Evolutionary conservation across 2,113 vertebrate genomes (phyloP).

Genomic region (Myanophis thanlyinensis): DNA sequence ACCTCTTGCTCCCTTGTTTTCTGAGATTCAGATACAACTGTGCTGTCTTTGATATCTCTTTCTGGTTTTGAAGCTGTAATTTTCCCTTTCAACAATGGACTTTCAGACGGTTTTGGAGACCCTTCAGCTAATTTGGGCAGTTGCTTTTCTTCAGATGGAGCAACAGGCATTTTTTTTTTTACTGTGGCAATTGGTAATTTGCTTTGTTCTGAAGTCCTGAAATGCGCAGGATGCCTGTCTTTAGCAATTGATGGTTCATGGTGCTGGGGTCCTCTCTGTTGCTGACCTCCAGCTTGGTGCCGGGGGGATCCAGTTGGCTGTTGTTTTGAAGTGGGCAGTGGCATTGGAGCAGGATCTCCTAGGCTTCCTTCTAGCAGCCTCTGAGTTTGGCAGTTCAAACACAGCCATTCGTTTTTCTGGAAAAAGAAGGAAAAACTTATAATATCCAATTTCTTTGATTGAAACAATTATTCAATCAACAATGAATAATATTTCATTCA

Average conservation of each 20-base stretch:
- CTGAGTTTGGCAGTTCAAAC: conserved; percentile 99
- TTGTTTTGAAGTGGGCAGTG: conserved; percentile 80
- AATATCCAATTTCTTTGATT: neutral
- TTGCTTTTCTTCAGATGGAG: conserved; percentile 54
- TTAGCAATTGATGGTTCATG: conserved; percentile 27
- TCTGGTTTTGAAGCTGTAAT: conserved; percentile 53
- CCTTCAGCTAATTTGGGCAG: conserved; percentile 59
- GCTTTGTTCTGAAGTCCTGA: conserved; percentile 72
- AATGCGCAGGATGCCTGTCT: conserved; percentile 74
- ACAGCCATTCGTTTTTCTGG: conserved; percentile 99
- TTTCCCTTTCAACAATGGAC: conserved; percentile 52
- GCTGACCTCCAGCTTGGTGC: conserved; percentile 64
- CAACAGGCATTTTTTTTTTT: conserved; percentile 72
- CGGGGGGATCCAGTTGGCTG: conserved; percentile 75
- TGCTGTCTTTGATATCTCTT: conserved; percentile 73
- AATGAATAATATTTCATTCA: neutral
- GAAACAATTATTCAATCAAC: neutral
- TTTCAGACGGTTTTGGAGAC: conserved; percentile 56
- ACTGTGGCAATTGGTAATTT: conserved; percentile 64
- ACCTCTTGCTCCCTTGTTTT: conserved; percentile 89
- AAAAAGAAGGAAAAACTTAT: conserved; percentile 47
- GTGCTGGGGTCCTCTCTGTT: conserved; percentile 57
- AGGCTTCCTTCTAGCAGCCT: conserved; percentile 91
- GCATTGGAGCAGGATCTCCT: conserved; percentile 79
- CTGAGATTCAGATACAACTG: conserved; percentile 71